Conservation (phyloP, 1,140 invertebrate species). For the Nasonia vitripennis region DNA sequence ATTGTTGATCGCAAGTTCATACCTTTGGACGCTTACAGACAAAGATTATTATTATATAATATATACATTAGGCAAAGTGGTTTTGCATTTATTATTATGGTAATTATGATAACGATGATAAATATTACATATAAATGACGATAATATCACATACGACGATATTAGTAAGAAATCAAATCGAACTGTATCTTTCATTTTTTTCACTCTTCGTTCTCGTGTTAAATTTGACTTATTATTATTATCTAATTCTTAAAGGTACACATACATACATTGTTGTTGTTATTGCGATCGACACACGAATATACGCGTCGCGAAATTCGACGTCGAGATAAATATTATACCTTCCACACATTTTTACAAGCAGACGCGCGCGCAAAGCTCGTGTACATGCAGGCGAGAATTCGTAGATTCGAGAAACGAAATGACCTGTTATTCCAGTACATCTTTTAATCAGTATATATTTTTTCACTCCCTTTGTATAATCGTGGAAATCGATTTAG, state of each 20-base stretch:
- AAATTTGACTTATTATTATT: neutral
- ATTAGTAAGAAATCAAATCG: too few species aligned
- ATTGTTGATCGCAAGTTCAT: conserved; percentile 3
- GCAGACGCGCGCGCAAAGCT: neutral
- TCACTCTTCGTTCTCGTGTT: neutral
- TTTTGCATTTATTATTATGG: neutral
- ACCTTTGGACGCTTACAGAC: neutral
- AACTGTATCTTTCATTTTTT: neutral
- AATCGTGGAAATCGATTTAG: neutral
- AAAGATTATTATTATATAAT: neutral
- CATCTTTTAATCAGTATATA: neutral
- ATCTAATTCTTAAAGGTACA: conserved; percentile 18
- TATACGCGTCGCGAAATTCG: neutral
- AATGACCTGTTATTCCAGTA: neutral
- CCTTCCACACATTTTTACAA: neutral
- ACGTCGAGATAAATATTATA: neutral
- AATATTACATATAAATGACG: too few species aligned
- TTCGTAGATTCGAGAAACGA: conserved; percentile 38
- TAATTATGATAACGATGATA: too few species aligned
- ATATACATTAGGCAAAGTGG: neutral
- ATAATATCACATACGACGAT: too few species aligned
- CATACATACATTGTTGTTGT: conserved; percentile 14
- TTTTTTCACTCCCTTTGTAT: conserved; percentile 12
- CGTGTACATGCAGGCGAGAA: neutral
- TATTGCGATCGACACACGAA: conserved; percentile 22